phyloP scores from a whole-genome alignment of 1,140 invertebrate genomes.

The Lepeophtheirus salmonis region DNA sequence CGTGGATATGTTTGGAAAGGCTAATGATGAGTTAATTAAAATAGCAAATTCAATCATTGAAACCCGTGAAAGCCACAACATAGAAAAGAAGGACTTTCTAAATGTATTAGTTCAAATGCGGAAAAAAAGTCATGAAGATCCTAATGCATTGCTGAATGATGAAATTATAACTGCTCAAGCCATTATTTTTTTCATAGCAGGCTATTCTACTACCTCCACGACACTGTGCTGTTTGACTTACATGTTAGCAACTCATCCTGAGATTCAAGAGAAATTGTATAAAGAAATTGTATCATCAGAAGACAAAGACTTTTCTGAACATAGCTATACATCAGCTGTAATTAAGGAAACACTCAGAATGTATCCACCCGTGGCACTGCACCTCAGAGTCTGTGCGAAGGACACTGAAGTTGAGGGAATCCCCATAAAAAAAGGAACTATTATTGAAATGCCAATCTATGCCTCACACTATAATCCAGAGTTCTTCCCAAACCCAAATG shows the following conservation, averaged over 20 bases:
- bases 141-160: not conserved
- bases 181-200: not conserved
- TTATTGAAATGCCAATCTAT: slow-evolving; percentile 34
- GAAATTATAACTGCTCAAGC: not conserved
- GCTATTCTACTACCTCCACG: slow-evolving; percentile 1
- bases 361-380: slow-evolving; percentile 59
- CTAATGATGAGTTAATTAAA: not conserved
- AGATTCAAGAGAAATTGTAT: not conserved
- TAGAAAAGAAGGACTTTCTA: not conserved
- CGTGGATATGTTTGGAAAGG: not conserved
- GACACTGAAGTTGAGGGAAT: not conserved
- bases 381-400: slow-evolving; percentile 37
- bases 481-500: slow-evolving; percentile 57
- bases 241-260: slow-evolving; percentile 1
- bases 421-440: slow-evolving; percentile 24
- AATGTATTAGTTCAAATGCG: not conserved
- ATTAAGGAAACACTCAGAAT: slow-evolving; percentile 51
- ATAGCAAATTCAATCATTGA: not conserved
- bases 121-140: not conserved
- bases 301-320: not conserved
- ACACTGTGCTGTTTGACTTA: not conserved
- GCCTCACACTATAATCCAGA: slow-evolving; percentile 54
- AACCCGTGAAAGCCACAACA: not conserved
- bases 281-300: not conserved
- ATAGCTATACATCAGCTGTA: slow-evolving; percentile 31